Evolutionary conservation across 2,113 vertebrate genomes (phyloP), one percentile per base, ranked within the genome.

Genomic region (Columba livia): DNA sequence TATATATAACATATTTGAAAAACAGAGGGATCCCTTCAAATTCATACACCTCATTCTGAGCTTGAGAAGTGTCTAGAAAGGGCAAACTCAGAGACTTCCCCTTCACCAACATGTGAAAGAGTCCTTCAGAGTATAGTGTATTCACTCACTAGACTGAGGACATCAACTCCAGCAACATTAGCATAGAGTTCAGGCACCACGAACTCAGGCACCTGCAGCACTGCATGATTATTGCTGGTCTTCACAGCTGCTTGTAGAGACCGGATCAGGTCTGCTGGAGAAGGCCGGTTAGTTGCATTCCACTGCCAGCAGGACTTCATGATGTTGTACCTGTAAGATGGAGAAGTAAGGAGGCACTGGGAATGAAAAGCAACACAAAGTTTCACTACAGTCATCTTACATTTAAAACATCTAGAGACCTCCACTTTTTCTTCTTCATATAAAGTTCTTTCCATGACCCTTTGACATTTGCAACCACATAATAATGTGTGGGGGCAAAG

Each of bases 271-370:
- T 98, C 98, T 26, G 88, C 78, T 69, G 98, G 96, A 10, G 97
- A 93, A 15, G 98, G 98, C 6, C 99, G 97, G 13, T 98, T 96
- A 23, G 96, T 65, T 61, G 98, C 98, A 79, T 92, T 98, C 99
- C 99, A 99, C 16, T 98, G 98, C 98, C 99, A 99, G 95, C 99
- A 99, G 44, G 96, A 87, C 94, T 98, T 99, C 96, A 99, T 99
- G 91, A 99, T 93, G 29, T 90, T 48, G 11, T 99, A 98, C 91
- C 99, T 99, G 96, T 12, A 83, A 88, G 81, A 57, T 5, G 48
- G 38, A 85, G 40, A 67, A 83, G 57, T 4, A 28, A 19, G 21
- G 62, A 62, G 88, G 66, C 75, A 28, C 34, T 47, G 58, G 20
- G 48, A 90, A 82, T 47, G 25, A 83, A 50, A 83, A 93, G 12